Conservation (phyloP, 2,113 vertebrate species). For the Trinectes maculatus region DNA sequence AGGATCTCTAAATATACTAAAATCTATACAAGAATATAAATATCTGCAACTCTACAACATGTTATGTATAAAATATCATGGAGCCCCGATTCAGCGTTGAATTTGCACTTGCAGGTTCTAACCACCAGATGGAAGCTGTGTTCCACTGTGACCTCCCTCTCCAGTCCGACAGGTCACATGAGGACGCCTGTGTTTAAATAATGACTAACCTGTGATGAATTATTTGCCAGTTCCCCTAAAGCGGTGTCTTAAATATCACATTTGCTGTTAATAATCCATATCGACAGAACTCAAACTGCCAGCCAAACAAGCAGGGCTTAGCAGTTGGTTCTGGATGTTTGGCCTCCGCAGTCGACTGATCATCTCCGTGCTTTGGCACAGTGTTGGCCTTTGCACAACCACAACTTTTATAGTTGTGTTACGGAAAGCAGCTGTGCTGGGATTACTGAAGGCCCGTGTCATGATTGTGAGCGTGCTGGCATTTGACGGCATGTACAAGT, state of each 20-base stretch:
- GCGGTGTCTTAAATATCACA: constrained; percentile 30
- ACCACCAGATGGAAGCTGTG: constrained; percentile 58
- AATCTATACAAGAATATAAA: too few relatives aligned
- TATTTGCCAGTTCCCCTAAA: constrained; percentile 44
- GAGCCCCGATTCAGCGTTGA: not conserved
- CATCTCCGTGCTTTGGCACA: constrained; percentile 27
- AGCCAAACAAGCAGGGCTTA: constrained; percentile 14
- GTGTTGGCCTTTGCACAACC: not conserved
- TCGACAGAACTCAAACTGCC: constrained; percentile 2
- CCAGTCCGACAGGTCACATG: not conserved
- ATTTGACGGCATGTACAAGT: not conserved
- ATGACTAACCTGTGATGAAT: constrained; percentile 28
- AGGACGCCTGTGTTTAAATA: constrained; percentile 19
- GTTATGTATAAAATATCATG: not conserved
- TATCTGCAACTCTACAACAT: not conserved
- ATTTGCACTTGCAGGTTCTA: constrained; percentile 35
- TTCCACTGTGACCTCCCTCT: not conserved
- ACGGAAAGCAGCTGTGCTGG: not conserved
- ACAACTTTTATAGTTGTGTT: not conserved
- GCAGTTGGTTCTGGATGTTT: constrained; percentile 16
- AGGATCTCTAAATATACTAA: not conserved
- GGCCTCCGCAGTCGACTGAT: not conserved
- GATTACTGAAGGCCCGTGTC: not conserved
- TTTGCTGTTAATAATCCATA: constrained; percentile 26
- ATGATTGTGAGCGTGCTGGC: not conserved